phyloP scores from a whole-genome alignment of 2,888 invertebrate species.

The Cryptocheilus praepositus region DNA sequence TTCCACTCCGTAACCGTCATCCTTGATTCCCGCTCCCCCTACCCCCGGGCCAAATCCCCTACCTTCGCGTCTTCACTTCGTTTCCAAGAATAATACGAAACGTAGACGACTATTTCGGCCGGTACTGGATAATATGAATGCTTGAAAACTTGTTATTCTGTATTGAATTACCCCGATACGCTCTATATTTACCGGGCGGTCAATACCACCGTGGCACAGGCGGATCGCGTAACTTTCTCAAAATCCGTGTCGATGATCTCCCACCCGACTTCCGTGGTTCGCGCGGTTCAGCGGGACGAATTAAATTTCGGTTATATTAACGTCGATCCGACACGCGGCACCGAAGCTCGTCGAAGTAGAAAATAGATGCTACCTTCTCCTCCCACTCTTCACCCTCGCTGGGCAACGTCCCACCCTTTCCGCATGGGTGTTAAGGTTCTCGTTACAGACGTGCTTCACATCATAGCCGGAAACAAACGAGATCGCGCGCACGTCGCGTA shows the following conservation, averaged over 20 bases:
- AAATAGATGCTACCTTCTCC: constrained; percentile 40
- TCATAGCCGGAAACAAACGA: constrained; percentile 56
- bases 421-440: constrained; percentile 41
- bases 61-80: constrained; percentile 21
- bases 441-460: constrained; percentile 43
- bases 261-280: constrained; percentile 3
- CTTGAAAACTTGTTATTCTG: too few species aligned
- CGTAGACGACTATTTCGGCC: constrained; percentile 19
- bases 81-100: constrained; percentile 44
- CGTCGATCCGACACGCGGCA: constrained; percentile 22
- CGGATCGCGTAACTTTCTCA: not conserved
- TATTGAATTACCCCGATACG: too few species aligned
- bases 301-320: constrained; percentile 30
- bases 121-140: not conserved
- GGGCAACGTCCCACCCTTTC: constrained; percentile 4
- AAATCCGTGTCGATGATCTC: not conserved
- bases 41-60: constrained; percentile 4
- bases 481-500: constrained; percentile 40
- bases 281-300: constrained; percentile 39
- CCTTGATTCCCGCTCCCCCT: not conserved
- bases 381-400: not conserved
- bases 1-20: not conserved
- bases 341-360: constrained; percentile 35
- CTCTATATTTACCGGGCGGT: too few species aligned
- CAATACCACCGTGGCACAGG: too few species aligned